Evolutionary conservation across 1,140 invertebrate species (phyloP), one percentile per base, ranked within the genome.

Genomic region (Scaptomyza hsui): DNA sequence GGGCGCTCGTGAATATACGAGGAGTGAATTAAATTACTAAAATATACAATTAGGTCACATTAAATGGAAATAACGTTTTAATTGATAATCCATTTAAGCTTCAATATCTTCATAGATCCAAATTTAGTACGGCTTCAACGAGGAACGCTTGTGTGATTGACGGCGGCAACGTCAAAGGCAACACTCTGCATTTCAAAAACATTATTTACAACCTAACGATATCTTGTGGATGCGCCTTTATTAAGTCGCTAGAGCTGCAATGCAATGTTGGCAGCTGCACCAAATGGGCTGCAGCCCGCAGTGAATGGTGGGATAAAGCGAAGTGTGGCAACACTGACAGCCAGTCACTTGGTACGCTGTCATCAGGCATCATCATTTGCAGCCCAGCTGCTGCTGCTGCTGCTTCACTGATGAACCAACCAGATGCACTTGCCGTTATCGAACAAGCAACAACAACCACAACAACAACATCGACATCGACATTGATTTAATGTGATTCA

Each of bases 181-280:
- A 49, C 37, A 51, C 42, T 41, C 49, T 37, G 32, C 42, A 61
- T 53, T 37, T 55, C 37, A 51, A 68, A 61, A 68, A 42, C 60
- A 75, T 75, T 74, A 70, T 74, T 64, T 77, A 52, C 67, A 75
- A 72, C 35, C 57, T 45, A 65, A 78, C 56, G 47, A 63, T 64
- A 59, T 78, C 52, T 67, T 67, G 57, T 67, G 68, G 57, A 44
- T 61, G 72, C 49, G 49, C 44, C 62, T 75, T 75, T 72, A 62
- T 72, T 41, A 52, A 68, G 51, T 49, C 41, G 13, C 59, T 9
- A 37, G 32, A 3, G 32, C 32, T 37, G 32, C 32, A 12, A 37
- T 12, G 12, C 32, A 35, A 52, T 41, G 41, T 44, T 44, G 35
- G 32, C 52, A 39, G 15, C 16, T 55, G 57, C 48, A 37, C 13